Percentiles rank a stretch among this genome's conserved stretches.
phyloP scores from a whole-genome alignment of 2,888 invertebrate genomes.

The Sceliomorpha sp. region DNA sequence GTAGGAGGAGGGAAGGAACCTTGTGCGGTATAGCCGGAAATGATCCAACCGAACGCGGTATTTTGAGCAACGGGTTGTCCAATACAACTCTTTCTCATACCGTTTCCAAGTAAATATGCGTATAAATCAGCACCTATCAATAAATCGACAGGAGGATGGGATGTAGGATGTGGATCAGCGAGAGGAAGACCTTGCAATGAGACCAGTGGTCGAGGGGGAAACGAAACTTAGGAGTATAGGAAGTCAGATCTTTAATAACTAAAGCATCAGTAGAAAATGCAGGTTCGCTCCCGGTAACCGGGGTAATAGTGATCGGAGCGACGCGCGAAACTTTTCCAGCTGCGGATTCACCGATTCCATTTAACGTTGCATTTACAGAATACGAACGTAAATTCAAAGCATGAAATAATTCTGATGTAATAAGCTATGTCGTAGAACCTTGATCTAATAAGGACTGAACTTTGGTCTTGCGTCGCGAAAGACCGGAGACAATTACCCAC shows the following conservation, averaged over 20 bases:
- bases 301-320: neutral
- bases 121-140: constrained; percentile 8
- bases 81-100: neutral
- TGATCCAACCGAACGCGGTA: constrained; percentile 3
- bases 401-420: too few relatives aligned
- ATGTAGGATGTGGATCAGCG: constrained; percentile 6
- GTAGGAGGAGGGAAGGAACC: neutral
- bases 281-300: neutral
- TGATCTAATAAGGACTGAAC: too few relatives aligned
- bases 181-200: neutral
- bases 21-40: neutral
- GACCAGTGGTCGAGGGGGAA: neutral
- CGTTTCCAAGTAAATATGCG: neutral
- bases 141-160: neutral
- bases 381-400: too few relatives aligned
- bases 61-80: constrained; percentile 9
- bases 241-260: neutral
- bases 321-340: constrained; percentile 2
- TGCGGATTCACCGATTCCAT: neutral
- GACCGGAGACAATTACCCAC: too few relatives aligned
- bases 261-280: neutral
- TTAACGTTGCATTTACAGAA: neutral
- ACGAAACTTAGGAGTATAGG: neutral
- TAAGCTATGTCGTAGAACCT: too few relatives aligned
- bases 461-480: too few relatives aligned